Evolutionary conservation across 2,888 invertebrate species (phyloP), one percentile per base, ranked within the genome.

Genomic region (Pachycephus smyrnensis): DNA sequence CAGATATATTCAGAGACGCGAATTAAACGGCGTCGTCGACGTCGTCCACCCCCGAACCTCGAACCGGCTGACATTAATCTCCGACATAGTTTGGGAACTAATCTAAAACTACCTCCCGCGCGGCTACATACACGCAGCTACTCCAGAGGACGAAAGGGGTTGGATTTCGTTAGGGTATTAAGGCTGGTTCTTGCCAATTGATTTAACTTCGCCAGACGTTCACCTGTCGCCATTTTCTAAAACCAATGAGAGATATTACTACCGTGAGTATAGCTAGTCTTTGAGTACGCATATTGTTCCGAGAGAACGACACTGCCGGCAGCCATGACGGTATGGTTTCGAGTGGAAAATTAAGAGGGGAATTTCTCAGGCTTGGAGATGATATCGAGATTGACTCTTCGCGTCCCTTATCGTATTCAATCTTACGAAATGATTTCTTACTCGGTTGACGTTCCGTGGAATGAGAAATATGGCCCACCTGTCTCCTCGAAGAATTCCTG

Each of bases 61-160:
- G 55, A 73, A 73, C 69, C 81, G 69, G 76, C 36, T 80, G 80
- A 80, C 82, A 80, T 81, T 82, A 80, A 82, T 83, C 80, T 81
- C 77, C 76, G 71, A 76, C 79, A 80, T 79, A 78, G 80, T 82
- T 82, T 80, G 75, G 68, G 77, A 83, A 83, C 82, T 81, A 81
- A 82, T 83, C 79, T 80, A 78, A 82, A 81, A 82, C 78, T 82
- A 75, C 77, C 32, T 71, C 37, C 75, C 23, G 55, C 23, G 23
- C 55, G 55, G 55, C 15, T 55, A 23, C 55, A 2, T 55, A 55
- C 55, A 23, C 55, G 55, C 23, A 9, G 55, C 55, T 55, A 55
- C 55, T 55, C 55, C 23, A 55, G 15, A 9, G 15, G 15, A 15
- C 15, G 55, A 33, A 33, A 23, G 55, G 23, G 23, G 55, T 23